Evolutionary conservation across 2,113 vertebrate genomes (phyloP).

Genomic region (human (Homo sapiens)): GRCh38 chr11:69753001-69753500

Average conservation of each 20-base stretch:
- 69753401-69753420: neutral
- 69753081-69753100: constrained; percentile 84
- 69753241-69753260: neutral
- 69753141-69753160: constrained; percentile 58
- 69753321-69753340: neutral
- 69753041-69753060: constrained; percentile 77
- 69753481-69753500: no score
- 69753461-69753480: neutral
- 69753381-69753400: fast-evolving
- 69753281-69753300: fast-evolving
- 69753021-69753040: constrained; percentile 84
- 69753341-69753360: neutral
- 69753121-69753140: constrained; percentile 72
- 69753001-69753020: constrained; percentile 69
- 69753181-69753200: constrained; percentile 67
- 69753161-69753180: constrained; percentile 75
- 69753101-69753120: constrained; percentile 78
- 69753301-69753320: fast-evolving
- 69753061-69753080: constrained; percentile 86
- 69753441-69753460: neutral
- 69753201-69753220: neutral
- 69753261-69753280: fast-evolving
- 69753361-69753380: neutral
- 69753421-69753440: fast-evolving
- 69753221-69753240: neutral